Conservation (phyloP, 2,113 vertebrate genomes). For the Talpa occidentalis region DNA sequence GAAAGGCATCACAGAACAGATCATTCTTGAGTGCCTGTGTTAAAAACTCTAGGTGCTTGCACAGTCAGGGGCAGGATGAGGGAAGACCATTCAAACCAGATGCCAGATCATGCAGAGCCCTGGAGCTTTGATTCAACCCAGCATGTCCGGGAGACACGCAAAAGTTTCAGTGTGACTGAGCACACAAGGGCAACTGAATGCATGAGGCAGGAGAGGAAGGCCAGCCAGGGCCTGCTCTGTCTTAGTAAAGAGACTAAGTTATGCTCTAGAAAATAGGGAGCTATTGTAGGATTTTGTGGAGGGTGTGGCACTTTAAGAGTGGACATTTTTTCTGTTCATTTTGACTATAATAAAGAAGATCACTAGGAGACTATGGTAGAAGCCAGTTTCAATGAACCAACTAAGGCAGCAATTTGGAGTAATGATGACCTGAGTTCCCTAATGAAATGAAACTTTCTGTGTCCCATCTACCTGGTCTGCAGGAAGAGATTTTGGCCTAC, state of each 20-base stretch:
- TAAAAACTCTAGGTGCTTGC: not conserved
- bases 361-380: not conserved
- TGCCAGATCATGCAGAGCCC: not conserved
- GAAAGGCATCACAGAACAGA: not conserved
- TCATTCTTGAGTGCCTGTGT: not conserved
- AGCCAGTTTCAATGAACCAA: not conserved
- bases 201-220: not conserved
- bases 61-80: fast-evolving
- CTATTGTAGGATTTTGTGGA: not conserved
- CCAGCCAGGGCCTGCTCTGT: not conserved
- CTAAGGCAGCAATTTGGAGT: not conserved
- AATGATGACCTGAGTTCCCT: not conserved
- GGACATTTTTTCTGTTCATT: not conserved
- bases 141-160: fast-evolving
- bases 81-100: not conserved
- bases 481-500: not conserved
- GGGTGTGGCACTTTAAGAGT: not conserved
- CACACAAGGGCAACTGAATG: no score
- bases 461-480: not conserved
- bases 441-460: not conserved
- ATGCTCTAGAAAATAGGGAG: not conserved
- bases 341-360: not conserved
- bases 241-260: not conserved
- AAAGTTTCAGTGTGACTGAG: no score
- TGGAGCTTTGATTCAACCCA: not conserved